Evolutionary conservation across 1,140 invertebrate genomes (phyloP).

Genomic region (Kradibia gibbosae): DNA sequence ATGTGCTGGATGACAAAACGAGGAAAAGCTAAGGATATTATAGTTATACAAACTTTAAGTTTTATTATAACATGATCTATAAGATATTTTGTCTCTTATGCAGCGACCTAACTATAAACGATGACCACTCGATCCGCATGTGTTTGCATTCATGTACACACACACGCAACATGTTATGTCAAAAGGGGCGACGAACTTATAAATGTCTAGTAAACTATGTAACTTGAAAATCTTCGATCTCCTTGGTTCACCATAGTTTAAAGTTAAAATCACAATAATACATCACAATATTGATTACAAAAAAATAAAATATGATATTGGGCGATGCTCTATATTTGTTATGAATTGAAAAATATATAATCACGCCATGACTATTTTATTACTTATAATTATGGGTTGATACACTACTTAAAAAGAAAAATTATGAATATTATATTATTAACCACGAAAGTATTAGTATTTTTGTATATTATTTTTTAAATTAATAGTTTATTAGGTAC

Average conservation of each 20-base stretch:
- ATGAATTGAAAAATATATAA: not conserved
- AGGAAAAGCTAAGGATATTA: not conserved
- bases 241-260: conserved; percentile 2
- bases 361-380: not conserved
- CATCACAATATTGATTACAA: not conserved
- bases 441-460: not conserved
- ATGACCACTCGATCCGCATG: conserved; percentile 19
- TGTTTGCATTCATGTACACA: conserved; percentile 1
- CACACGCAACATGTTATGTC: not conserved
- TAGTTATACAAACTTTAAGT: conserved; percentile 6
- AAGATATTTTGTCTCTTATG: not conserved
- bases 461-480: not conserved
- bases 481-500: not conserved
- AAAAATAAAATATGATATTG: not conserved
- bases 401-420: not conserved
- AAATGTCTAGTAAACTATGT: conserved; percentile 64
- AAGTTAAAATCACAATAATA: conserved; percentile 13
- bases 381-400: not conserved
- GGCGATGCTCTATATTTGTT: not conserved
- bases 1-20: not conserved
- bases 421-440: conserved; percentile 1
- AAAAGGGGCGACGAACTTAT: conserved; percentile 56
- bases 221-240: conserved; percentile 50
- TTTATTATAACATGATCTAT: not conserved
- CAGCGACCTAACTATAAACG: conserved; percentile 18